Base-by-base conservation (phyloP, 2,888 invertebrate genomes). In the Ferdinandea cuprea region DNA sequence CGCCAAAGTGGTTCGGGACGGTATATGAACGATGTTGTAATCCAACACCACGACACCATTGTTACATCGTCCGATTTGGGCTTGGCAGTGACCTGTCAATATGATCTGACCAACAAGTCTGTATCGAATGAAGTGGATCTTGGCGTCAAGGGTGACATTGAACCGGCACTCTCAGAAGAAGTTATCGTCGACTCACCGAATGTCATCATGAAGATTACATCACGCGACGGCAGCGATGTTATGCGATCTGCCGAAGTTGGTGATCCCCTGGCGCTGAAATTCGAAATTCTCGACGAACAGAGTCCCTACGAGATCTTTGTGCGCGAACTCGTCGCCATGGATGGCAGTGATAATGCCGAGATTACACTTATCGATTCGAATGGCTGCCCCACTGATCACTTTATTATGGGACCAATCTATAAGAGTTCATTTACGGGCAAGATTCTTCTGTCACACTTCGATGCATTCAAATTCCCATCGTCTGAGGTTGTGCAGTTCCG, bases 301-400 rank as follows among this genome's bases (percentile, higher is more conserved):
- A 97, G 97, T 88, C 98, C 98, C 30, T 98, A 97, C 92, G 98
- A 98, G 92, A 98, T 98, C 89, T 98, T 98, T 90, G 97, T 98
- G 32, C 94, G 97, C 84, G 97, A 98, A 91, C 92, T 98, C 88
- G 97, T 98, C 73, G 98, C 98, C 66, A 95, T 98, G 96, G 98
- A 98, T 89, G 98, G 97, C 61, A 95, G 96, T 58, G 97, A 97
- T 90, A 96, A 96, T 86, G 96, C 96, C 89, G 97, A 98, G 92
- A 97, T 98, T 87, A 95, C 96, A 72, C 93, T 98, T 74, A 97
- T 98, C 90, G 98, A 98, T 91, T 95, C 96, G 84, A 94, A 95
- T 87, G 98, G 98, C 88, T 98, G 97, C 89, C 98, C 98, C 11
- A 97, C 97, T 21, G 97, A 98, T 91, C 96, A 97, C 89, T 96